phyloP scores from a whole-genome alignment of 1,140 invertebrate species.

The Neotoxoptera formosana region DNA sequence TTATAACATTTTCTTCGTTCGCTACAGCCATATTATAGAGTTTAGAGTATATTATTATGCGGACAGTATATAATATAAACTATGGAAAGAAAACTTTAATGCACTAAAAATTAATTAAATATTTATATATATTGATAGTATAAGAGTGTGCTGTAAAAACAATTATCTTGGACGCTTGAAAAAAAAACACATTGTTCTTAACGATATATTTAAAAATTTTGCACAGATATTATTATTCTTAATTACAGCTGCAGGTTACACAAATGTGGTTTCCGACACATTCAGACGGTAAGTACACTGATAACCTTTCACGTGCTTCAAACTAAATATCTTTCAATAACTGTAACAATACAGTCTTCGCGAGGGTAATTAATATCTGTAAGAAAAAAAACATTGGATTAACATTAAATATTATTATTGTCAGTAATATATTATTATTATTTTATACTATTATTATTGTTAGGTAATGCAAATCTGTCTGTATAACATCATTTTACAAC shows the following conservation, averaged over 20 bases:
- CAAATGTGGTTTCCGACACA: neutral
- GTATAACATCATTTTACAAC: no score
- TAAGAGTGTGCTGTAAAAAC: neutral
- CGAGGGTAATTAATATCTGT: neutral
- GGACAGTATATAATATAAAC: neutral
- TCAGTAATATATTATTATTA: no score
- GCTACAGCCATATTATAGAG: neutral
- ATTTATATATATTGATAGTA: neutral
- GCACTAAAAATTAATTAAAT: neutral
- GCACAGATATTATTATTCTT: neutral
- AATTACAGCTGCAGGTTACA: neutral
- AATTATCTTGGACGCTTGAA: neutral
- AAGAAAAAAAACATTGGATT: neutral
- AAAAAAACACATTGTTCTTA: neutral
- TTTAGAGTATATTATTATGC: neutral
- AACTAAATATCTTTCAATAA: neutral
- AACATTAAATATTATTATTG: no score
- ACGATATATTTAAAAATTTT: neutral
- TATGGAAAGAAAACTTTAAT: neutral
- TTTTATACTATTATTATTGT: no score
- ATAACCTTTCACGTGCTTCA: neutral
- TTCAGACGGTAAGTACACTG: neutral
- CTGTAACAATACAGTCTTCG: neutral
- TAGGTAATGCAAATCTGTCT: no score
- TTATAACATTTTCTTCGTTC: neutral